These are phyloP conservation scores for Bucorvus abyssinicus DNA, from an alignment of 2,797 vertebrate genomes.

Conservation along the genomic window DNA sequence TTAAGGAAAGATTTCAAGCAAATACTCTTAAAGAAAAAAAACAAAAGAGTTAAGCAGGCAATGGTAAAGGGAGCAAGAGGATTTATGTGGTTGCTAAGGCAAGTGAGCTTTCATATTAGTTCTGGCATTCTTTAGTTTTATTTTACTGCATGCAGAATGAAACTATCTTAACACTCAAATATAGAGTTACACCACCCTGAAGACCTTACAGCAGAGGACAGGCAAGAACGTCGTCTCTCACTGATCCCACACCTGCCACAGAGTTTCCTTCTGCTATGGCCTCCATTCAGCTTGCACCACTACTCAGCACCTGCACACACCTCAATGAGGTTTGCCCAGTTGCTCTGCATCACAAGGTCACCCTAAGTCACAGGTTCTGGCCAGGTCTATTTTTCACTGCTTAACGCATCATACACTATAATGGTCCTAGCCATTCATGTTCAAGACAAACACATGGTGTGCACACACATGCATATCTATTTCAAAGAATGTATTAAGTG, in stretches of 20 bases:
- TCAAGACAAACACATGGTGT: conserved; percentile 23
- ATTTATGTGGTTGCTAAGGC: neutral
- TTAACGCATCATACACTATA: neutral
- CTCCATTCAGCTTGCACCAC: neutral
- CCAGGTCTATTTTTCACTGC: neutral
- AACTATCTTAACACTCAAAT: neutral
- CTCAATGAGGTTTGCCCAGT: neutral
- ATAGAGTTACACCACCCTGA: neutral
- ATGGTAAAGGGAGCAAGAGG: neutral
- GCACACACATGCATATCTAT: conserved; percentile 20
- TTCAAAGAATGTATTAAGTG: conserved; percentile 21
- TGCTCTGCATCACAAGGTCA: neutral
- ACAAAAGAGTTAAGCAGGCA: neutral
- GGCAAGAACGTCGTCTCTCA: neutral
- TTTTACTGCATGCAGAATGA: neutral
- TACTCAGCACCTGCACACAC: neutral
- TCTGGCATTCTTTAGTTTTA: neutral
- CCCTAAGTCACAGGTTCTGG: neutral
- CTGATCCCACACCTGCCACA: neutral
- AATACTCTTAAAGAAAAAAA: neutral
- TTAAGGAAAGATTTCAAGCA: neutral
- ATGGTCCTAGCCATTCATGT: neutral
- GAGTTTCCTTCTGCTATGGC: neutral
- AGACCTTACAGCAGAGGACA: neutral
- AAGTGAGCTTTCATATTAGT: neutral